phyloP scores from a whole-genome alignment of 1,140 invertebrate species.

The Lepidotrigona ventralis region DNA sequence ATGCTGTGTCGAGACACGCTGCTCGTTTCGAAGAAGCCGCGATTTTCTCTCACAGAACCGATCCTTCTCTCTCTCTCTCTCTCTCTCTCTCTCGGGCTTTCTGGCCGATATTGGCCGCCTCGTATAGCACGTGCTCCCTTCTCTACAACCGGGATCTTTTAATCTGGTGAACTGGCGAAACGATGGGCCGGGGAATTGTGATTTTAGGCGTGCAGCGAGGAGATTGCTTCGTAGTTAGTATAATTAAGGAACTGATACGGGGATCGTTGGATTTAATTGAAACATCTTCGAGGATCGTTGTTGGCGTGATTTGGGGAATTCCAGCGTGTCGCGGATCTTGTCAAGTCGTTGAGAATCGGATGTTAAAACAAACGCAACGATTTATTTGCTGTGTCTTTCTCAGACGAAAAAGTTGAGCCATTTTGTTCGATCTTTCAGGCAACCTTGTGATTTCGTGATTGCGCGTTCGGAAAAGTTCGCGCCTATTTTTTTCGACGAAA shows the following conservation, averaged over 20 bases:
- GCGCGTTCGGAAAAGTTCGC: too few species aligned
- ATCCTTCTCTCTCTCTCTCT: not conserved
- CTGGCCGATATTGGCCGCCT: slow-evolving; percentile 1
- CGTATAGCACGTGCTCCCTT: not conserved
- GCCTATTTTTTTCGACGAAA: too few species aligned
- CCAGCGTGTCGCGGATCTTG: too few species aligned
- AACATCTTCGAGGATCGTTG: not conserved
- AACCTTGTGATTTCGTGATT: too few species aligned
- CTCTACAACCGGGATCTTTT: not conserved
- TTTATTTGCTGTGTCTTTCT: too few species aligned
- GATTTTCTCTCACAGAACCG: not conserved
- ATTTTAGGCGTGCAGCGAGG: not conserved
- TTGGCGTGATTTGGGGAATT: too few species aligned
- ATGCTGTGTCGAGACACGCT: slow-evolving; percentile 33
- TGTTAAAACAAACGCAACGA: too few species aligned
- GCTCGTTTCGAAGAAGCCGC: slow-evolving; percentile 38
- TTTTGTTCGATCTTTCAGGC: too few species aligned
- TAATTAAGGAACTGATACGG: not conserved
- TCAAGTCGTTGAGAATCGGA: too few species aligned
- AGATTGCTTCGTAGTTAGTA: not conserved
- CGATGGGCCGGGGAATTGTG: not conserved
- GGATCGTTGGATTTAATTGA: not conserved
- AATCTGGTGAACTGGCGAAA: not conserved
- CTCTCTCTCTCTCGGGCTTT: too few species aligned
- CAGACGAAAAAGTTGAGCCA: too few species aligned